Evolutionary conservation across 2,113 vertebrate species (phyloP).

Genomic region (Corythaixoides concolor): DNA sequence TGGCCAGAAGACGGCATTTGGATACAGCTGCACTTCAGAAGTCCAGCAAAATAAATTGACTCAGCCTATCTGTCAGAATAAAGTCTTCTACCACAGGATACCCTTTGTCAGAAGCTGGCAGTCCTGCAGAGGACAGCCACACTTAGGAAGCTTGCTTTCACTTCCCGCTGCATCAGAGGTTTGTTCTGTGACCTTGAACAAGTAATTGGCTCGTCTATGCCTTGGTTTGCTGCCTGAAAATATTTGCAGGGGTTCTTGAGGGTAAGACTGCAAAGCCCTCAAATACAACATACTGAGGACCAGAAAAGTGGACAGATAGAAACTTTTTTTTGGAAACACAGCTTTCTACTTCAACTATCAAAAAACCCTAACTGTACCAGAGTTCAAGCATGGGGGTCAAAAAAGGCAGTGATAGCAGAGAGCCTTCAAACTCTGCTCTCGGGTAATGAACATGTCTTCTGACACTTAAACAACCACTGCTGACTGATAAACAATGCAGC

Average conservation of each 20-base stretch:
- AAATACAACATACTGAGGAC: neutral
- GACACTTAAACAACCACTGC: neutral
- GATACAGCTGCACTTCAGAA: neutral
- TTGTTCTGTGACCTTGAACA: conserved; percentile 18
- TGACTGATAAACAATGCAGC: neutral
- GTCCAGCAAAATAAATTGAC: neutral
- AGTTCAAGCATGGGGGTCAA: neutral
- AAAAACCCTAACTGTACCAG: neutral
- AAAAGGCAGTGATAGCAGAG: neutral
- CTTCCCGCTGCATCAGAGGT: neutral
- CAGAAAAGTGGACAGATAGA: neutral
- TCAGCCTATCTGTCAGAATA: neutral
- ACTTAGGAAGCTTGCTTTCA: neutral
- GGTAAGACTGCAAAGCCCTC: neutral
- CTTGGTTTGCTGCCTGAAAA: neutral
- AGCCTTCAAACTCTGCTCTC: neutral
- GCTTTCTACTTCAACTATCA: neutral
- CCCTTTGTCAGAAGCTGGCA: neutral
- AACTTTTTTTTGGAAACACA: neutral
- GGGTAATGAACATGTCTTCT: neutral
- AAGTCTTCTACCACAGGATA: neutral
- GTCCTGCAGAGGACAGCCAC: neutral
- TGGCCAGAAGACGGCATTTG: neutral
- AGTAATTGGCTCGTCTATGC: neutral
- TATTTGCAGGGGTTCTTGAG: neutral